Evolutionary conservation across 2,797 vertebrate species (phyloP), one percentile per base, ranked within the genome.

Genomic region (Pachyuromys duprasi): DNA sequence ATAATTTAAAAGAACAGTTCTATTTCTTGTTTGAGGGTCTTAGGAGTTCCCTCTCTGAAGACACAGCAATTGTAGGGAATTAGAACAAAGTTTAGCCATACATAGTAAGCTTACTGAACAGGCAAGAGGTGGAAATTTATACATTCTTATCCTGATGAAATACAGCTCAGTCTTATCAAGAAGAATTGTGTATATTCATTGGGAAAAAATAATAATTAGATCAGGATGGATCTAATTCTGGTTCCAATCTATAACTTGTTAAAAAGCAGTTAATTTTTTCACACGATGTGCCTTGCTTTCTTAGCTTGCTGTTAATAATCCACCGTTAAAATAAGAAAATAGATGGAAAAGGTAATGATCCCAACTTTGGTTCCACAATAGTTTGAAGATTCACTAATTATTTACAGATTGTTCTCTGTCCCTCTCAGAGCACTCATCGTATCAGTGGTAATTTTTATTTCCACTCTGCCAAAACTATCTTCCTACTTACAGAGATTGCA

Each of bases 181-280:
- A 91, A 33, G 62, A 97, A 87, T 84, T 90, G 76, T 91, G 33
- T 95, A 86, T 90, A 96, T 97, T 96, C 18, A 69, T 45, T 97
- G 74, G 42, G 79, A 36, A 84, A 92, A 94, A 94, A 72, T 57
- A 97, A 80, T 93, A 75, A 95, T 95, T 96, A 95, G 62, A 89
- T 95, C 14, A 80, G 49, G 42, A 49, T 65, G 12, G 45, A 84
- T 60, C 87, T 70, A 94, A 80, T 55, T 86, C 90, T 93, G 69
- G 39, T 72, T 96, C 63, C 22, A 94, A 93, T 60, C 83, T 69
- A 94, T 82, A 95, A 53, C 62, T 93, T 95, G 60, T 92, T 89
- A 90, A 95, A 96, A 74, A 83, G 49, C 13, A 36, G 14, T 53
- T 94, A 96, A 55, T 81, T 75, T 94, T n/a, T 89, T 89, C 93